Percentiles rank a stretch among this genome's conserved stretches.
These are phyloP conservation scores for Amphiura filiformis DNA, from an alignment of 35 echinoderm and acorn worm genomes.

Conservation along the genomic window DNA sequence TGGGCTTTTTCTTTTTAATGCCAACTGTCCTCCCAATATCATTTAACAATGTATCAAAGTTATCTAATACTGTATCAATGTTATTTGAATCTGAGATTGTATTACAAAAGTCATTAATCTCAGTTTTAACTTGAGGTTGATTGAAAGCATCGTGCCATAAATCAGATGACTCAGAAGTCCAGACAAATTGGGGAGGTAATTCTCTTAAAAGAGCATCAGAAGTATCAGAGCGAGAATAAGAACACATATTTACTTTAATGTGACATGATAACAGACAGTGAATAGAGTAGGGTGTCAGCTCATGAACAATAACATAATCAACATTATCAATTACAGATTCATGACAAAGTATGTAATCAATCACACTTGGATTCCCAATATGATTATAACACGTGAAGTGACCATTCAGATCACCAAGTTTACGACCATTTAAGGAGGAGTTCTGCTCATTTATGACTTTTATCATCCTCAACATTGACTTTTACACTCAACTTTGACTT, in stretches of 20 bases:
- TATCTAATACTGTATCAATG: not conserved
- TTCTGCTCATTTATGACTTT: no score
- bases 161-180: not conserved
- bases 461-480: no score
- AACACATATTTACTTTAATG: not conserved
- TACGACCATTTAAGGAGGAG: conserved; percentile 1
- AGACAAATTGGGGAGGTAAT: not conserved
- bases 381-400: not conserved
- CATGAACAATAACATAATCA: not conserved
- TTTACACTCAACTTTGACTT: no score
- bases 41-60: not conserved
- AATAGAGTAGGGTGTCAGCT: not conserved
- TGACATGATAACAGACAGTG: not conserved
- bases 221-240: not conserved
- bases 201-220: not conserved
- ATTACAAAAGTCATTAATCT: not conserved
- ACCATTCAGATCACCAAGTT: not conserved
- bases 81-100: not conserved
- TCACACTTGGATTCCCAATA: not conserved
- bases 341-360: not conserved
- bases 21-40: not conserved
- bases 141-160: not conserved
- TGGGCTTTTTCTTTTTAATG: not conserved
- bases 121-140: not conserved
- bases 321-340: not conserved